These are phyloP conservation scores for Apomyelois bistriatella DNA, from an alignment of 2,888 invertebrate genomes.

Conservation along the genomic window DNA sequence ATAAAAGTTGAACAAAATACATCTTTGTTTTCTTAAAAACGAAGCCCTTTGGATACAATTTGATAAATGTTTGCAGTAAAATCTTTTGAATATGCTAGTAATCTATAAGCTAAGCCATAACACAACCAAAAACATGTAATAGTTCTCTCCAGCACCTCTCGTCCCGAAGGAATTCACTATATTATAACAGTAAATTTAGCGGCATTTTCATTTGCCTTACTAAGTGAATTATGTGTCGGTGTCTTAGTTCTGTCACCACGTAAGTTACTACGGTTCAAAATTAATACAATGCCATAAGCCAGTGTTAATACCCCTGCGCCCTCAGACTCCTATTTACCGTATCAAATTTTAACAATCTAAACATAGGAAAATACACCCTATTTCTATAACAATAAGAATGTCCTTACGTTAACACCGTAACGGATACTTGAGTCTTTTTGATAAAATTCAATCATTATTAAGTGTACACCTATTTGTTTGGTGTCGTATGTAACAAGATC, in stretches of 20 bases:
- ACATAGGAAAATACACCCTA: constrained; percentile 34
- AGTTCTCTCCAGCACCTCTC: background rate
- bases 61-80: too few species aligned
- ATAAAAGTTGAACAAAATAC: too few species aligned
- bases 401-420: constrained; percentile 18
- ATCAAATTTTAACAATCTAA: constrained; percentile 61
- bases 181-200: constrained; percentile 79
- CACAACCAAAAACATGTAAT: background rate
- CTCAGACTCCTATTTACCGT: constrained; percentile 66
- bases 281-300: constrained; percentile 80
- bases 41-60: too few species aligned
- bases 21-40: too few species aligned
- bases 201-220: constrained; percentile 78
- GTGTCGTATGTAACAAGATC: constrained; percentile 72
- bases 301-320: constrained; percentile 66
- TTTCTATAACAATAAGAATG: constrained; percentile 22
- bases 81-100: too few species aligned
- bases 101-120: background rate
- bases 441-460: constrained; percentile 62
- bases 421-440: constrained; percentile 43
- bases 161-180: constrained; percentile 69
- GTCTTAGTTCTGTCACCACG: constrained; percentile 79
- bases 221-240: constrained; percentile 77
- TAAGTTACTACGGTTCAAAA: constrained; percentile 80
- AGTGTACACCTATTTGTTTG: constrained; percentile 77